Evolutionary conservation across 2,113 vertebrate genomes (phyloP).

Genomic region (Carollia perspicillata): DNA sequence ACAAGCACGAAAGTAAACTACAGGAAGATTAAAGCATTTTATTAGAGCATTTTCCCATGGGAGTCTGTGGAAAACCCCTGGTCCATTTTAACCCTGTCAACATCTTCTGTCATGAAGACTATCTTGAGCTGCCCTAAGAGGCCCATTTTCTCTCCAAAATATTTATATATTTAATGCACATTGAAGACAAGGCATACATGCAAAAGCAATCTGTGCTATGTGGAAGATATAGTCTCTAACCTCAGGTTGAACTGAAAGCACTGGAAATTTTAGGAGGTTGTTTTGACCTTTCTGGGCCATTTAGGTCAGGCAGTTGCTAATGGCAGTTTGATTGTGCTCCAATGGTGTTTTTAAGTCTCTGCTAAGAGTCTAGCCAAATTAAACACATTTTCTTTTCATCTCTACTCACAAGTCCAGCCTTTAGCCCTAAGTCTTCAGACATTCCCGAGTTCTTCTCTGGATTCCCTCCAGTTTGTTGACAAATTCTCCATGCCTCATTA

Average conservation of each 20-base stretch:
- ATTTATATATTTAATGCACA: slow-evolving; percentile 29
- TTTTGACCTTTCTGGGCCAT: slow-evolving; percentile 56
- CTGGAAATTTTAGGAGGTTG: slow-evolving; percentile 62
- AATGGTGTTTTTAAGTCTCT: slow-evolving; percentile 49
- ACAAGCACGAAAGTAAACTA: background rate
- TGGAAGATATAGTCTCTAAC: slow-evolving; percentile 61
- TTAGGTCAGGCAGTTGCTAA: slow-evolving; percentile 54
- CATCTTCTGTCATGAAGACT: background rate
- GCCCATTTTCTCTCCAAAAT: background rate
- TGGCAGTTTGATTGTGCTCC: slow-evolving; percentile 64
- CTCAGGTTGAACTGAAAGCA: slow-evolving; percentile 66
- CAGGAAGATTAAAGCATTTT: background rate
- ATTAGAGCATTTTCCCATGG: background rate
- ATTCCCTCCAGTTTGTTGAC: slow-evolving; percentile 64
- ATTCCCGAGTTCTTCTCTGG: slow-evolving; percentile 60
- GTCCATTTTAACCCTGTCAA: background rate
- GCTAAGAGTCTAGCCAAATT: slow-evolving; percentile 60
- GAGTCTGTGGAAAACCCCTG: background rate
- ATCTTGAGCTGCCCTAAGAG: background rate
- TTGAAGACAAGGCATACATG: slow-evolving; percentile 34
- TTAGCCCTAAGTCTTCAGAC: slow-evolving; percentile 48
- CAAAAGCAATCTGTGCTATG: slow-evolving; percentile 4
- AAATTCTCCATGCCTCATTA: slow-evolving; percentile 56
- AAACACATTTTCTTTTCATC: slow-evolving; percentile 74
- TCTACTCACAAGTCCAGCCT: slow-evolving; percentile 33